Conservation (phyloP, 1,140 invertebrate species). For the honey bee (Apis mellifera) region DNA sequence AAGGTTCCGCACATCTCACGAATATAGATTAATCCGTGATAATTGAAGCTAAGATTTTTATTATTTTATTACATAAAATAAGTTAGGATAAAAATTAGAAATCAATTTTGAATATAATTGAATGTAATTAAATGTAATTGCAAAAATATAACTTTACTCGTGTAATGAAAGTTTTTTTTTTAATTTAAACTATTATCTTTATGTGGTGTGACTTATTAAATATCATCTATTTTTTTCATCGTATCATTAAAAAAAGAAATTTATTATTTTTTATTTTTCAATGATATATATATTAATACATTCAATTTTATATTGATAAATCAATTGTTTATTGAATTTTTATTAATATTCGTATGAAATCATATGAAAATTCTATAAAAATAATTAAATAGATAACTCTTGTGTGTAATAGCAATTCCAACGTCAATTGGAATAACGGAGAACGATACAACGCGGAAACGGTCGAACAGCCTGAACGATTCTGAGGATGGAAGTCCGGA, state of each 20-base stretch:
- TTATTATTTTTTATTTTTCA: no score
- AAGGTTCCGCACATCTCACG: neutral
- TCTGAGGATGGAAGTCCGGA: constrained; percentile 76
- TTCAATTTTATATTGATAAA: no score
- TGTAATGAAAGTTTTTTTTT: neutral
- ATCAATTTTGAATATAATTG: neutral
- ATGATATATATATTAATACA: no score
- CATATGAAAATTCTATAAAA: neutral
- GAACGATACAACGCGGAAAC: constrained; percentile 62
- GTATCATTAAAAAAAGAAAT: no score
- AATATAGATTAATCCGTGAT: neutral
- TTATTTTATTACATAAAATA: neutral
- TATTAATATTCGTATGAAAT: no score
- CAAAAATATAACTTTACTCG: neutral
- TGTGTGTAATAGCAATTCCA: constrained; percentile 19
- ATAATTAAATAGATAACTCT: neutral
- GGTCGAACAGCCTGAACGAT: constrained; percentile 72
- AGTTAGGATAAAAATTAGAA: neutral
- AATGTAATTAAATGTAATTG: neutral
- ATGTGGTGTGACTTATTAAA: no score
- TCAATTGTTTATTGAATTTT: no score
- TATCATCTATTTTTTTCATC: no score
- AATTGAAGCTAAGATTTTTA: neutral
- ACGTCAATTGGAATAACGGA: constrained; percentile 56
- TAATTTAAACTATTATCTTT: no score